phyloP scores from a whole-genome alignment of 2,113 vertebrate genomes.

The Numida meleagris region DNA sequence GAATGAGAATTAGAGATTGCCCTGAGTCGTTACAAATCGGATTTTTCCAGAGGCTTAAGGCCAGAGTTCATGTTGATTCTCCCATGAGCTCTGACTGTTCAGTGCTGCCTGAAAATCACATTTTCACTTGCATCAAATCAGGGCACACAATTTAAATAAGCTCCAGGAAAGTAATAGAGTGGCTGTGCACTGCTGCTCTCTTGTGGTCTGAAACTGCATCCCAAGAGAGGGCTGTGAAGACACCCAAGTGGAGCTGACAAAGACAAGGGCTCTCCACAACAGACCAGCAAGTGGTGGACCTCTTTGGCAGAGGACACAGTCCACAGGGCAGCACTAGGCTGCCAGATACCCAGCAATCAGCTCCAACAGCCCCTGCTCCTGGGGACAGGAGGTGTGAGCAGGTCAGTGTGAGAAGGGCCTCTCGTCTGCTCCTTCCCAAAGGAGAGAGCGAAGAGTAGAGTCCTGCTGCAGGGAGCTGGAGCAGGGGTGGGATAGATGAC shows the following conservation, averaged over 20 bases:
- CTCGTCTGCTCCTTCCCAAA: neutral
- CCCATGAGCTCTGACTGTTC: neutral
- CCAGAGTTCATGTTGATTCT: neutral
- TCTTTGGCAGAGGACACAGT: neutral
- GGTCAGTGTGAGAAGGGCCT: accelerated
- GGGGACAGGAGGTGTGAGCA: neutral
- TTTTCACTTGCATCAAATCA: neutral
- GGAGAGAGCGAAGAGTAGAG: neutral
- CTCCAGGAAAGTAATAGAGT: neutral
- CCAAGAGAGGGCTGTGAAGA: neutral
- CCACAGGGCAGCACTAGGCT: neutral
- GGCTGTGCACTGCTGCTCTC: constrained; percentile 44
- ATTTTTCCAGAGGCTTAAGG: constrained; percentile 3
- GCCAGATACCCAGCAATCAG: neutral
- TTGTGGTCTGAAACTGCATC: neutral
- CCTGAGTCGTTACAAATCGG: neutral
- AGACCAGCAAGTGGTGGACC: neutral
- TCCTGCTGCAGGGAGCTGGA: accelerated
- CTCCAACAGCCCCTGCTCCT: neutral
- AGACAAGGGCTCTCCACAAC: neutral
- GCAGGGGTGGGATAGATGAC: neutral
- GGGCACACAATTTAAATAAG: neutral
- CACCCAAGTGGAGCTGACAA: accelerated
- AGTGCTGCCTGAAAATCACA: neutral
- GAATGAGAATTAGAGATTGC: neutral